phyloP scores from a whole-genome alignment of 1,140 invertebrate species.

The Procambarus clarkii region DNA sequence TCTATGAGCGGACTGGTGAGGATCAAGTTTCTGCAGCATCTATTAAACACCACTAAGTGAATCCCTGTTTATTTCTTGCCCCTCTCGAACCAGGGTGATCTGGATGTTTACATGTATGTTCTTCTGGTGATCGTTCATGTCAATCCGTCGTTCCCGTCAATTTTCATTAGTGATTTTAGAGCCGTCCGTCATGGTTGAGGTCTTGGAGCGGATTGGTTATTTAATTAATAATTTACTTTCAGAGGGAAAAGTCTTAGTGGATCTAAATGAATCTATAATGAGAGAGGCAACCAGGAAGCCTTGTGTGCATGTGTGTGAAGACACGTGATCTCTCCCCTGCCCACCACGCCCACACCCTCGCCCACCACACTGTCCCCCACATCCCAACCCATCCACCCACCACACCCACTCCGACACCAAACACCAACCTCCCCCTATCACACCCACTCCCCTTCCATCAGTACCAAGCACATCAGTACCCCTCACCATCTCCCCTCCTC shows the following conservation, averaged over 20 bases:
- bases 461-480: too few relatives aligned
- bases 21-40: conserved; percentile 23
- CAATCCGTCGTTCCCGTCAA: too few relatives aligned
- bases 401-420: too few relatives aligned
- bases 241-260: not conserved
- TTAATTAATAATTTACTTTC: conserved; percentile 21
- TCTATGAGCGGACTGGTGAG: not conserved
- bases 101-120: not conserved
- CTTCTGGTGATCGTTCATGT: not conserved
- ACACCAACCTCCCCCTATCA: too few relatives aligned
- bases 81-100: not conserved
- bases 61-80: not conserved
- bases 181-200: too few relatives aligned
- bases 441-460: too few relatives aligned
- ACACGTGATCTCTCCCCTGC: conserved; percentile 45
- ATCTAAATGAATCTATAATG: conserved; percentile 56
- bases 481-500: too few relatives aligned
- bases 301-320: not conserved
- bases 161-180: too few relatives aligned
- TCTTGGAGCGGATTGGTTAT: not conserved
- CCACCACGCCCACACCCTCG: not conserved
- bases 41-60: conserved; percentile 5
- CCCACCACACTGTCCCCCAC: too few relatives aligned
- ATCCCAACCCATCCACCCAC: too few relatives aligned
- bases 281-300: conserved; percentile 31